These are phyloP conservation scores for Nanorana parkeri DNA, from an alignment of 2,113 vertebrate species.

Conservation along the genomic window DNA sequence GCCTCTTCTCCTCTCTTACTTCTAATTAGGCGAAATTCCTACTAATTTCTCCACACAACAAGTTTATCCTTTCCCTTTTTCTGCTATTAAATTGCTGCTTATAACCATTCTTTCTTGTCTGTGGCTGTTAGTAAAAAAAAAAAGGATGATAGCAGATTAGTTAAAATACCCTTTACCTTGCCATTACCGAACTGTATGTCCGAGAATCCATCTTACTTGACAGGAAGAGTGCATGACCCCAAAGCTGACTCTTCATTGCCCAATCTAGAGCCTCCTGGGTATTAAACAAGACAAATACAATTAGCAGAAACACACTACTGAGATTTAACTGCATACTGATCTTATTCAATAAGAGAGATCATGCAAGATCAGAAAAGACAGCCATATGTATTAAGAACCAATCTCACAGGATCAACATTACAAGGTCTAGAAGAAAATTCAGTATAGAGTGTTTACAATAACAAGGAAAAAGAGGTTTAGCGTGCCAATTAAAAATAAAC, in stretches of 20 bases:
- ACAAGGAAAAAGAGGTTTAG: neutral
- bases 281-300: constrained; percentile 12
- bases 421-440: neutral
- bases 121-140: neutral
- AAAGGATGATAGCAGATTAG: neutral
- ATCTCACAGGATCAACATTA: neutral
- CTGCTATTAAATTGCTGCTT: neutral
- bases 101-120: neutral
- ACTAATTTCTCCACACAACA: constrained; percentile 3
- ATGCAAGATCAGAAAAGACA: neutral
- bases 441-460: neutral
- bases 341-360: neutral
- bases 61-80: constrained; percentile 15
- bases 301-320: neutral
- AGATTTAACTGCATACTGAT: neutral
- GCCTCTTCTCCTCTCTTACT: neutral
- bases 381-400: neutral
- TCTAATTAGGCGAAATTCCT: constrained; percentile 3
- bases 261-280: constrained; percentile 87
- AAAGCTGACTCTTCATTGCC: constrained; percentile 87
- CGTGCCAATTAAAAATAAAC: neutral
- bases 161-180: constrained; percentile 67
- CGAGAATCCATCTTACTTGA: constrained; percentile 92
- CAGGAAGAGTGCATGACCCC: constrained; percentile 92
- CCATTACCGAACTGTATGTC: constrained; percentile 87